These are phyloP conservation scores for Oryzias dopingdopingensis DNA, from an alignment of 2,797 vertebrate genomes.

Conservation along the genomic window DNA sequence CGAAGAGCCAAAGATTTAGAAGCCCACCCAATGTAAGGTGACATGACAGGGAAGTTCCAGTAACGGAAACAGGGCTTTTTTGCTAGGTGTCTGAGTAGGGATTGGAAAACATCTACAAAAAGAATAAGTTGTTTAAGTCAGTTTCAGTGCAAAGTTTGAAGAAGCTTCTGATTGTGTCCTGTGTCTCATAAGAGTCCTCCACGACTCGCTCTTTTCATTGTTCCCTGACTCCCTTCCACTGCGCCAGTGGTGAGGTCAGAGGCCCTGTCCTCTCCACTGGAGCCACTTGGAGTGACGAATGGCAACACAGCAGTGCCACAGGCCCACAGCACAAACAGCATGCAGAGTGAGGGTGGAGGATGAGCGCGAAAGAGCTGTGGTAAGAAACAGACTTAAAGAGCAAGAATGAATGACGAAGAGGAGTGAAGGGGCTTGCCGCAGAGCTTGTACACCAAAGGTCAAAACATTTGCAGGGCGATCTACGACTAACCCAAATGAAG, in stretches of 20 bases:
- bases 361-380: conserved; percentile 30
- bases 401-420: conserved; percentile 27
- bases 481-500: conserved; percentile 5
- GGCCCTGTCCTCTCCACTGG: conserved; percentile 60
- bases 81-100: too few species aligned
- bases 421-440: conserved; percentile 12
- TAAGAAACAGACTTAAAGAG: conserved; percentile 51
- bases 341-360: conserved; percentile 49
- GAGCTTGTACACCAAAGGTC: conserved; percentile 45
- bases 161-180: too few species aligned
- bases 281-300: conserved; percentile 63
- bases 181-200: conserved; percentile 1
- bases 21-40: too few species aligned
- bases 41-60: too few species aligned
- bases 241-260: conserved; percentile 52
- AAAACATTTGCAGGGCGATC: conserved; percentile 23
- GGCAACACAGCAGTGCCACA: conserved; percentile 50
- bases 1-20: too few species aligned
- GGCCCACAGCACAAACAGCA: conserved; percentile 52
- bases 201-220: conserved; percentile 9
- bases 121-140: too few species aligned
- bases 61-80: too few species aligned
- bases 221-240: conserved; percentile 33
- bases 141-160: too few species aligned
- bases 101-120: too few species aligned